Conservation (phyloP, 2,113 vertebrate genomes). For the Struthio camelus region DNA sequence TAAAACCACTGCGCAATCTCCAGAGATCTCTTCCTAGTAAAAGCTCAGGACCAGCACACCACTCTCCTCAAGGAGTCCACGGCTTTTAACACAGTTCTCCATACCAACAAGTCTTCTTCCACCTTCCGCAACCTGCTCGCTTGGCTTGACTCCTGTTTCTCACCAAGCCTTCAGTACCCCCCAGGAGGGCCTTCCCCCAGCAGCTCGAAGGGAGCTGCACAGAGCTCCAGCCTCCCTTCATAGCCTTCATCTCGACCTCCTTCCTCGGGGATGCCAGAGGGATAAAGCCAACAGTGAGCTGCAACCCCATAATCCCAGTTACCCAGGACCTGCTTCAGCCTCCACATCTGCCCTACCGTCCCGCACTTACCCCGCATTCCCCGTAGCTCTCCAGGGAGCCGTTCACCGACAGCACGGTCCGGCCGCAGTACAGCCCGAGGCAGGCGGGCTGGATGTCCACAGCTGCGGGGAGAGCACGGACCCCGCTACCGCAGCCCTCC, state of each 20-base stretch:
- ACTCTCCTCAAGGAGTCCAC: background rate
- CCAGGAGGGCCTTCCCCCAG: rapidly evolving
- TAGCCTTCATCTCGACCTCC: too few species aligned
- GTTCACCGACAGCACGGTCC: constrained; percentile 7
- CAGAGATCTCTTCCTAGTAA: background rate
- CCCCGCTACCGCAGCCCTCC: background rate
- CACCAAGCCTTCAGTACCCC: background rate
- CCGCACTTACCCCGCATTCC: background rate
- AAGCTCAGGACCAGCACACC: background rate
- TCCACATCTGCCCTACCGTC: too few species aligned
- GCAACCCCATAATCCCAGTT: too few species aligned
- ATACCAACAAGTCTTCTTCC: rapidly evolving
- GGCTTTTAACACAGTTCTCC: background rate
- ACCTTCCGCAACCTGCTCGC: background rate
- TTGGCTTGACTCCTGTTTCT: rapidly evolving
- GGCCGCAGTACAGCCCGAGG: constrained; percentile 46
- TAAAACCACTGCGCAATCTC: rapidly evolving
- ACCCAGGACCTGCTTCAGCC: background rate
- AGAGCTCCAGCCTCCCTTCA: too few species aligned
- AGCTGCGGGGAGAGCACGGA: background rate
- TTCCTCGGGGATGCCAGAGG: background rate
- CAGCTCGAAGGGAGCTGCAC: background rate
- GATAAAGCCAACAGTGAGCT: too few species aligned
- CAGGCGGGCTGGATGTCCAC: constrained; percentile 45
- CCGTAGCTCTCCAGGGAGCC: constrained; percentile 57